Conservation (phyloP, 2,888 invertebrate genomes). For the Eugnorisma glareosa region DNA sequence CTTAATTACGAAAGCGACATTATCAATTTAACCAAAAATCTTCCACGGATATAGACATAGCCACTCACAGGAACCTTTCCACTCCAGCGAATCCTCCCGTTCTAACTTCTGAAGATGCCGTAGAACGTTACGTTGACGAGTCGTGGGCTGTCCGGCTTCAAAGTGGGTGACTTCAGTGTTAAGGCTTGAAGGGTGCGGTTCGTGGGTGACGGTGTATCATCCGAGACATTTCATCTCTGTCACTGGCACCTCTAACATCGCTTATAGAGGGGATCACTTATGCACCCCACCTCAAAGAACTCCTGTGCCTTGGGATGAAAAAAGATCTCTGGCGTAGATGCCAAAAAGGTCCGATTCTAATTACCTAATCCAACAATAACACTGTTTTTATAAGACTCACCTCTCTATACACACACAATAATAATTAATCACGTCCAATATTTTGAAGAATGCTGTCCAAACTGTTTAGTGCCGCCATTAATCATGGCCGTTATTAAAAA, state of each 20-base stretch:
- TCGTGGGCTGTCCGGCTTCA: background rate
- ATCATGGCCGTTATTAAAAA: constrained; percentile 39
- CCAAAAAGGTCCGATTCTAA: background rate
- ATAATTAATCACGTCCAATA: constrained; percentile 51
- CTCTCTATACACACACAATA: constrained; percentile 15
- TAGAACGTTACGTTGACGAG: no score
- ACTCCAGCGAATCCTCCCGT: no score
- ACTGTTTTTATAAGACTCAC: constrained; percentile 13
- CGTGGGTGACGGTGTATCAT: background rate
- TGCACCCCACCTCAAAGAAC: background rate
- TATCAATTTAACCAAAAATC: no score
- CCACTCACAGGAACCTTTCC: no score
- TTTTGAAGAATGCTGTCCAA: constrained; percentile 39
- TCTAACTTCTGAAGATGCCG: no score
- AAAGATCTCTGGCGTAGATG: background rate
- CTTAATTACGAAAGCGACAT: no score
- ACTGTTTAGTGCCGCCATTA: constrained; percentile 48
- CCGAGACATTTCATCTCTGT: background rate
- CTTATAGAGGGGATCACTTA: background rate
- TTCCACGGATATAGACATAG: no score
- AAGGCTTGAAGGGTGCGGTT: background rate
- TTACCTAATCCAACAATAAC: background rate
- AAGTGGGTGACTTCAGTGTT: background rate
- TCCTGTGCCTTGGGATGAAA: background rate
- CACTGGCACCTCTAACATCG: background rate